These are phyloP conservation scores for Pelosia muscerda DNA, from an alignment of 2,888 invertebrate genomes.

Conservation along the genomic window DNA sequence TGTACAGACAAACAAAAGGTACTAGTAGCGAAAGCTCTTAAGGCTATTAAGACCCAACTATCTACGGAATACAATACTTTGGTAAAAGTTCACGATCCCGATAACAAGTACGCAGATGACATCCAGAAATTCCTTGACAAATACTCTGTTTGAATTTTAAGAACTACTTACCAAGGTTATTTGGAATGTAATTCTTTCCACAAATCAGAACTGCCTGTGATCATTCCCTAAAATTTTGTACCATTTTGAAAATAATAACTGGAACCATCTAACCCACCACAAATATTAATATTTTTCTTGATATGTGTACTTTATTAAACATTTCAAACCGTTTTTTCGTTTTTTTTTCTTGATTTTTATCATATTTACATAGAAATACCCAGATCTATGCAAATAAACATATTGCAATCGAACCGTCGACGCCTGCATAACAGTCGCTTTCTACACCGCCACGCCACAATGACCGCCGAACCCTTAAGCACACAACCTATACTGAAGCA, in stretches of 20 bases:
- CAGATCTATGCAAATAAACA: too few species aligned
- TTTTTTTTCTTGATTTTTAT: too few species aligned
- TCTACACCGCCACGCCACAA: too few species aligned
- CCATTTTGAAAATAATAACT: neutral
- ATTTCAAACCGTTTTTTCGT: too few species aligned
- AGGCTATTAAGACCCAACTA: slow-evolving; percentile 81
- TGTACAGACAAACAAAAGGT: slow-evolving; percentile 87
- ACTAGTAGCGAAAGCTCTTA: slow-evolving; percentile 85
- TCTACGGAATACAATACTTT: slow-evolving; percentile 7
- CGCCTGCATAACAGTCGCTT: too few species aligned
- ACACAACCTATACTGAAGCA: too few species aligned
- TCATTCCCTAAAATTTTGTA: neutral
- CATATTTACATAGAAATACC: too few species aligned
- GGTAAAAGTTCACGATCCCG: slow-evolving; percentile 16
- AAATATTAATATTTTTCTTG: neutral
- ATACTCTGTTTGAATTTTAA: neutral
- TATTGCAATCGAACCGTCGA: too few species aligned
- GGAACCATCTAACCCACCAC: neutral
- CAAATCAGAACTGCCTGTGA: neutral
- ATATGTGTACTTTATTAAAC: neutral
- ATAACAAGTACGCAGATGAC: neutral
- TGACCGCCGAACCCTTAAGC: too few species aligned
- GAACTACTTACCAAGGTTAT: too few species aligned
- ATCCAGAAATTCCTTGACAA: slow-evolving; percentile 5
- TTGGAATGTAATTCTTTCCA: neutral